Evolutionary conservation across 2,888 invertebrate species (phyloP).

Genomic region (Standfussiana lucernea): DNA sequence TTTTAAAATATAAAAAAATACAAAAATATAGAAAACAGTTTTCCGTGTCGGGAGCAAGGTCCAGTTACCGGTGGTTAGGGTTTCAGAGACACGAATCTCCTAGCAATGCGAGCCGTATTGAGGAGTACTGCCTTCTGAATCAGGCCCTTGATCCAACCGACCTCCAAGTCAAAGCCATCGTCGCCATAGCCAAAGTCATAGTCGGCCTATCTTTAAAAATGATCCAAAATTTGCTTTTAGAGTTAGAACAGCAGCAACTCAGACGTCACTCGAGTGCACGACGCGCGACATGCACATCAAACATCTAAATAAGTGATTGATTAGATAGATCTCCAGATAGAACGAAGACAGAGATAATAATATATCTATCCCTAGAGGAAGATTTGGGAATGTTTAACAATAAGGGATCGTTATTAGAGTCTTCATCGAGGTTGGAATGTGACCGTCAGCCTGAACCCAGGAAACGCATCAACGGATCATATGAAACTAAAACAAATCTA

Average conservation of each 20-base stretch:
- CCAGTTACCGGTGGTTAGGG: too few species aligned
- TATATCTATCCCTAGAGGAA: slow-evolving; percentile 13
- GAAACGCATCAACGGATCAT: not conserved
- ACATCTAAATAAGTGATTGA: slow-evolving; percentile 33
- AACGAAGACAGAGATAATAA: slow-evolving; percentile 7
- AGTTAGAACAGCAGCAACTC: not conserved
- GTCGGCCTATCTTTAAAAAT: not conserved
- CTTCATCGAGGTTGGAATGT: not conserved
- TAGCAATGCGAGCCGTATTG: too few species aligned
- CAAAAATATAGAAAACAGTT: too few species aligned
- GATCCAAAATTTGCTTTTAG: not conserved
- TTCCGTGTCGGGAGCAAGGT: too few species aligned
- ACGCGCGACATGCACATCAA: not conserved
- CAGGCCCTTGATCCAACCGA: too few species aligned
- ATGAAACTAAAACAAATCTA: not conserved
- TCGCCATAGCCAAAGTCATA: not conserved
- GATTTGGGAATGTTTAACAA: not conserved
- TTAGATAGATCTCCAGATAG: slow-evolving; percentile 35
- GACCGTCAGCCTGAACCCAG: not conserved
- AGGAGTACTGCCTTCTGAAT: too few species aligned
- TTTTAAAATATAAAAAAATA: too few species aligned
- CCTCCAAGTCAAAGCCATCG: too few species aligned
- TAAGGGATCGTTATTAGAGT: not conserved
- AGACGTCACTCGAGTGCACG: not conserved
- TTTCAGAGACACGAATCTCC: too few species aligned